Evolutionary conservation across 2,113 vertebrate genomes (phyloP).

Genomic region (Amazona vittata): DNA sequence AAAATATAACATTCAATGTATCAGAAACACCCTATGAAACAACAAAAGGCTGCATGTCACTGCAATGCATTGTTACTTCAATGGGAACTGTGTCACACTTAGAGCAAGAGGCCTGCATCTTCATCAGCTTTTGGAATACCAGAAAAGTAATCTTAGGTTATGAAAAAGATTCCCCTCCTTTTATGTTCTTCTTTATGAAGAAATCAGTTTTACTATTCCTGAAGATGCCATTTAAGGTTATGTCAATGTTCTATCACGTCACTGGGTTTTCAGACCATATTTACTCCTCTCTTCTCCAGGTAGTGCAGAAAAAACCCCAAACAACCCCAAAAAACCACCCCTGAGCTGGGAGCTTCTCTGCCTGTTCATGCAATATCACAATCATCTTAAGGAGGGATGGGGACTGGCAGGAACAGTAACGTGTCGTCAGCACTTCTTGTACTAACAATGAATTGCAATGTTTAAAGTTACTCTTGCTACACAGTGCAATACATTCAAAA

Average conservation of each 20-base stretch:
- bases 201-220: background rate
- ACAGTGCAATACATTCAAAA: background rate
- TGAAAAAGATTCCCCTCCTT: background rate
- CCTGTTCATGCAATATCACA: background rate
- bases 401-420: background rate
- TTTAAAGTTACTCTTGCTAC: background rate
- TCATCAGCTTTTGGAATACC: background rate
- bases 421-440: background rate
- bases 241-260: background rate
- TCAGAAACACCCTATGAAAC: conserved; percentile 14
- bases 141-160: background rate
- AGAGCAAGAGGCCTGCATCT: background rate
- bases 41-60: background rate
- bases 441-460: background rate
- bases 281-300: background rate
- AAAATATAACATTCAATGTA: conserved; percentile 17
- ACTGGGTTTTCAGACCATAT: background rate
- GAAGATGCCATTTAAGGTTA: background rate
- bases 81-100: background rate
- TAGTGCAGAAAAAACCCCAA: background rate
- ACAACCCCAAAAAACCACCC: rapidly evolving
- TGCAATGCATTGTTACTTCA: background rate
- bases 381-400: background rate
- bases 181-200: rapidly evolving
- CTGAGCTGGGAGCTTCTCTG: background rate